Conservation (phyloP, 2,797 vertebrate species). For the Micromesistius poutassou region DNA sequence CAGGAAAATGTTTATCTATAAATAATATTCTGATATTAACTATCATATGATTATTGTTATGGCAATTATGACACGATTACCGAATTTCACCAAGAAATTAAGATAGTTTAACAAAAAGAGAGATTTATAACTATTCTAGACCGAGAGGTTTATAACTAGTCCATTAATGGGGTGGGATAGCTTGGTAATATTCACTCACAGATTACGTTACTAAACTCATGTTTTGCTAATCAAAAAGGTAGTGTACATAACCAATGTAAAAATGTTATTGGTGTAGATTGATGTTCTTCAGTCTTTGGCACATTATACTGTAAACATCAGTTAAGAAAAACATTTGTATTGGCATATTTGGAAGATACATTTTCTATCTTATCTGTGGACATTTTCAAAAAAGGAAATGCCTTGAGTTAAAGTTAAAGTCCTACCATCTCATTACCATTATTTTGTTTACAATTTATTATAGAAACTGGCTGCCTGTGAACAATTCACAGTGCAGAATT, state of each 20-base stretch:
- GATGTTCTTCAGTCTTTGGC: slow-evolving; percentile 38
- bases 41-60: neutral
- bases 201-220: neutral
- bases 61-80: neutral
- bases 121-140: neutral
- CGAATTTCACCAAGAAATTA: neutral
- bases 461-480: slow-evolving; percentile 50
- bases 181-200: neutral
- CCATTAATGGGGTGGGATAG: neutral
- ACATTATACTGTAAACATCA: slow-evolving; percentile 31
- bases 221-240: slow-evolving; percentile 16
- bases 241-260: slow-evolving; percentile 43
- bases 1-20: neutral
- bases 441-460: slow-evolving; percentile 44
- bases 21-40: neutral
- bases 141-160: neutral
- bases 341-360: slow-evolving; percentile 39
- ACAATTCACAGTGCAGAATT: slow-evolving; percentile 40
- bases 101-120: neutral
- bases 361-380: slow-evolving; percentile 38
- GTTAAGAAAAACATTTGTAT: slow-evolving; percentile 23
- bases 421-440: neutral
- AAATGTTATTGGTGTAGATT: slow-evolving; percentile 52
- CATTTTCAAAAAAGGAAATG: slow-evolving; percentile 17
- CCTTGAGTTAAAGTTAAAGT: neutral